Evolutionary conservation across 2,113 vertebrate species (phyloP).

Genomic region (Aramus guarauna): DNA sequence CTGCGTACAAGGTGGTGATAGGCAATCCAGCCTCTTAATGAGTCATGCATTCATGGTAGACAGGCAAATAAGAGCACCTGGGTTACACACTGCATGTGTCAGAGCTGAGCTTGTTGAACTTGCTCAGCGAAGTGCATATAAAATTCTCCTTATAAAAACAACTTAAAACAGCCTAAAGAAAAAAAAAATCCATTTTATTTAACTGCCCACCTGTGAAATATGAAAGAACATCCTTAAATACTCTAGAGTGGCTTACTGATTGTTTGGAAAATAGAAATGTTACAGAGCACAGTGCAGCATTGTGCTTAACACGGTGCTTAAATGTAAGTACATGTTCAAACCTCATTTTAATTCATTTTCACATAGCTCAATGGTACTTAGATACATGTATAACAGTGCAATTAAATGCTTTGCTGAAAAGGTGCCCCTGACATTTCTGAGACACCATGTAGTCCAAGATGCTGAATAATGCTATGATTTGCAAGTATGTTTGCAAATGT

Average conservation of each 20-base stretch:
- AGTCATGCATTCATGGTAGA: background rate
- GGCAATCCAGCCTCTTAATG: background rate
- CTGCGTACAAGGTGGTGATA: background rate
- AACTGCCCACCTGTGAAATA: conserved; percentile 29
- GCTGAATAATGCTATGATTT: background rate
- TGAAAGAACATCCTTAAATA: conserved; percentile 36
- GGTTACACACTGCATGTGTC: background rate
- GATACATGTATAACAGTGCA: background rate
- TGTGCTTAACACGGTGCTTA: background rate
- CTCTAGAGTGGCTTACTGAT: background rate
- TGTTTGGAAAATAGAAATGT: background rate
- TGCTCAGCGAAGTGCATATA: background rate
- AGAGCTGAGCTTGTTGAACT: background rate
- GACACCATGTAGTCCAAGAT: background rate
- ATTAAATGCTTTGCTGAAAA: background rate
- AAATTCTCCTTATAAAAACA: conserved; percentile 34
- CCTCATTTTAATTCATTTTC: background rate
- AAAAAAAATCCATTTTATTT: conserved; percentile 31
- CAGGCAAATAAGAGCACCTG: background rate
- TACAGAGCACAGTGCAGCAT: background rate
- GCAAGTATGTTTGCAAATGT: background rate
- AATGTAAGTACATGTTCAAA: background rate
- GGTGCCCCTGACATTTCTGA: background rate
- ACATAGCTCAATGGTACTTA: background rate
- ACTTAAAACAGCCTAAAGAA: conserved; percentile 2